These are phyloP conservation scores for Pogonocherus hispidulus DNA, from an alignment of 2,888 invertebrate species.

Conservation along the genomic window DNA sequence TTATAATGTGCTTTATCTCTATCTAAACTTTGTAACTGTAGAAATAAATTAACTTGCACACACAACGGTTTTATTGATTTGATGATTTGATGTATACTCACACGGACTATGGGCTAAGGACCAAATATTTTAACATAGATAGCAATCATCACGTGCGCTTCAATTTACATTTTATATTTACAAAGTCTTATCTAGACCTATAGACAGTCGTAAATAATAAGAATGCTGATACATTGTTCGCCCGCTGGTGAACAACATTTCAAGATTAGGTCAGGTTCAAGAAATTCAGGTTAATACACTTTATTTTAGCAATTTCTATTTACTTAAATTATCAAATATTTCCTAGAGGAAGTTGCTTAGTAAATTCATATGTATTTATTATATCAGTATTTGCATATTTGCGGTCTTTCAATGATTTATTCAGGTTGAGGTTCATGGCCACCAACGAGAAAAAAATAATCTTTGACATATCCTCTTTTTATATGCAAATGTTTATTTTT, in stretches of 20 bases:
- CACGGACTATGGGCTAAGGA: slow-evolving; percentile 5
- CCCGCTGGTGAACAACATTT: slow-evolving; percentile 16
- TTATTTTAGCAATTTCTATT: slow-evolving; percentile 29
- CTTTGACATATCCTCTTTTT: slow-evolving; percentile 42
- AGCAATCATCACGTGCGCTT: slow-evolving; percentile 19
- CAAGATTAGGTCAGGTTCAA: slow-evolving; percentile 45
- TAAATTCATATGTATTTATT: slow-evolving; percentile 24
- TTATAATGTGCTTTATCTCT: background rate
- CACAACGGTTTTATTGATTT: background rate
- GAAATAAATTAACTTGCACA: background rate
- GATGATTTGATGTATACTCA: slow-evolving; percentile 12
- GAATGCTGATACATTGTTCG: slow-evolving; percentile 14
- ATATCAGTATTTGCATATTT: slow-evolving; percentile 32
- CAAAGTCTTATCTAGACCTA: slow-evolving; percentile 11
- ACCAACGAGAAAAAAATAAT: slow-evolving; percentile 44
- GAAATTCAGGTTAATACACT: slow-evolving; percentile 33
- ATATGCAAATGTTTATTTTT: slow-evolving; percentile 37
- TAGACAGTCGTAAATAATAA: slow-evolving; percentile 10
- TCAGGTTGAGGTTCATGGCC: slow-evolving; percentile 48
- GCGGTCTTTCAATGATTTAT: slow-evolving; percentile 34
- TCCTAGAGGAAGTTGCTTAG: slow-evolving; percentile 27
- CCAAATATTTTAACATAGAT: slow-evolving; percentile 8
- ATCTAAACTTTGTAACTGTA: background rate
- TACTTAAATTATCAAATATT: slow-evolving; percentile 28
- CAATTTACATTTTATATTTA: slow-evolving; percentile 27